Evolutionary conservation across 2,888 invertebrate species (phyloP).

Genomic region (Leptopilina drosophilae): DNA sequence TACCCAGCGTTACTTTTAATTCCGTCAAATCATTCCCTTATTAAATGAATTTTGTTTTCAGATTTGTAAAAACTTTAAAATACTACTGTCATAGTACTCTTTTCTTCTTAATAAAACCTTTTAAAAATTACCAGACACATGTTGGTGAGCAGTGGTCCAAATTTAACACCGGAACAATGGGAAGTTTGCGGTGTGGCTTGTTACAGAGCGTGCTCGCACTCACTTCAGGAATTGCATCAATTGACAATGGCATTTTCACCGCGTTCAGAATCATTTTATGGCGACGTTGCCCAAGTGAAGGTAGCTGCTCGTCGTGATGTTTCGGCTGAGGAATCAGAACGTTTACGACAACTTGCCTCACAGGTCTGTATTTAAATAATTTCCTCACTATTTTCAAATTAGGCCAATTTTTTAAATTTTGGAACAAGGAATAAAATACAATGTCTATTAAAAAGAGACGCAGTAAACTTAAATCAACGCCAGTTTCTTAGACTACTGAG

Average conservation of each 20-base stretch:
- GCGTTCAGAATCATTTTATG: conserved; percentile 96
- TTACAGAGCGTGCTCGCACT: conserved; percentile 90
- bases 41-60: too few relatives aligned
- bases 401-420: not conserved
- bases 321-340: conserved; percentile 88
- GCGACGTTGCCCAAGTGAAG: conserved; percentile 94
- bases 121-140: conserved; percentile 81
- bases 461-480: conserved; percentile 12
- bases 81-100: too few relatives aligned
- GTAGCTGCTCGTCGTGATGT: conserved; percentile 94
- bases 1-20: too few relatives aligned
- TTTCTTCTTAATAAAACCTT: not conserved
- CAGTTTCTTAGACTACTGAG: conserved; percentile 10
- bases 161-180: conserved; percentile 91
- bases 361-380: conserved; percentile 78
- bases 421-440: not conserved
- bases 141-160: conserved; percentile 89
- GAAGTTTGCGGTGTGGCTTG: conserved; percentile 89
- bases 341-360: conserved; percentile 92
- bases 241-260: conserved; percentile 93
- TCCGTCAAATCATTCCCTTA: too few relatives aligned
- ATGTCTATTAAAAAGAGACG: not conserved
- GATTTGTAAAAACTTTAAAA: too few relatives aligned
- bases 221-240: conserved; percentile 91
- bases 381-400: not conserved